Conservation (phyloP, 1,140 invertebrate species). For the Cotesia vestalis region DNA sequence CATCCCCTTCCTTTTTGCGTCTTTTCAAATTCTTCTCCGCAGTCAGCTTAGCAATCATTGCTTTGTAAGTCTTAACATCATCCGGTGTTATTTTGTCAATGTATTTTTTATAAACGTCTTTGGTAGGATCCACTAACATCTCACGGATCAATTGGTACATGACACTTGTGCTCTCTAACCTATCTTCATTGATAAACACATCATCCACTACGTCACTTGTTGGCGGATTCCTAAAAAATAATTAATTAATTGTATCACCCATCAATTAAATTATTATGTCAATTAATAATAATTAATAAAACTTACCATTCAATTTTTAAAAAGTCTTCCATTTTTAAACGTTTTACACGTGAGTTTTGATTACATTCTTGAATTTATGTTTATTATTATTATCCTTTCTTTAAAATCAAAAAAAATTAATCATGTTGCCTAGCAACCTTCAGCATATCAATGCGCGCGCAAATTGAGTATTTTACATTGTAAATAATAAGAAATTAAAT, state of each 20-base stretch:
- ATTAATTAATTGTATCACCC: slow-evolving; percentile 19
- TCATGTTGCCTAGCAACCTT: not conserved
- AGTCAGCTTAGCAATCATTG: not conserved
- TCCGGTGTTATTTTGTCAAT: slow-evolving; percentile 24
- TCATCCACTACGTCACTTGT: slow-evolving; percentile 47
- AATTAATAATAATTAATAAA: not conserved
- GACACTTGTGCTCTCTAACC: slow-evolving; percentile 45
- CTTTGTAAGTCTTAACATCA: slow-evolving; percentile 10
- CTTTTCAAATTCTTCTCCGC: slow-evolving; percentile 20
- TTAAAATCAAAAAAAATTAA: not conserved
- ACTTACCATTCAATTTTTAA: slow-evolving; percentile 46
- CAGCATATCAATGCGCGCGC: slow-evolving; percentile 2
- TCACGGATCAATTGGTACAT: slow-evolving; percentile 46
- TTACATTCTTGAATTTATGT: not conserved
- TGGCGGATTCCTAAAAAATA: slow-evolving; percentile 40
- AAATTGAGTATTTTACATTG: not conserved
- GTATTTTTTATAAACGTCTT: slow-evolving; percentile 43
- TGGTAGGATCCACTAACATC: slow-evolving; percentile 45
- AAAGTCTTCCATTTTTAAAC: slow-evolving; percentile 45
- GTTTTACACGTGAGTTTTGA: not conserved
- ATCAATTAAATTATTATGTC: not conserved
- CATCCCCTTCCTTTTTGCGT: not conserved
- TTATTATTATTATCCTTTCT: too few relatives aligned
- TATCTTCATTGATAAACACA: slow-evolving; percentile 45
- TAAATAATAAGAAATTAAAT: too few relatives aligned